Base-by-base conservation (phyloP, 2,113 vertebrate genomes). In the Platysternon megacephalum region DNA sequence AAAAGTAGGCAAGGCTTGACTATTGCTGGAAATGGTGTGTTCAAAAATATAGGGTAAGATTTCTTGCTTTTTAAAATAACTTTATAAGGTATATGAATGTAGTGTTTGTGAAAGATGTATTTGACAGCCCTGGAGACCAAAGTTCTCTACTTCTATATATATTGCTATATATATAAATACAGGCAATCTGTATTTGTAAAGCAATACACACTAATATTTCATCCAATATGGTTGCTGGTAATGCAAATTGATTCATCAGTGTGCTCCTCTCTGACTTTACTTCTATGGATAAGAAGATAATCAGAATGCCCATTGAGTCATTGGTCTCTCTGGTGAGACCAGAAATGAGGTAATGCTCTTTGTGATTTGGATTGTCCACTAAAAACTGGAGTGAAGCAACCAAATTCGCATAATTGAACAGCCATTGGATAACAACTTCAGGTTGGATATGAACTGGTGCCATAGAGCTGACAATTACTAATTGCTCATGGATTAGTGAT, bases 401-500 rank as follows among this genome's bases (percentile, higher is more conserved):
- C n/a, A 39, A 3, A 42, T 24, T 74, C 10, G 10, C 22, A 11
- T 74, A 2, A 21, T 3, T 21, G 68, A 39, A 24, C n/a, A 74
- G 68, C 68, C 39, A 12, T 42, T 10, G 10, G 68, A 24, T 39
- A 42, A 74, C 94, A 90, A 80, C 84, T 78, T 94, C 93, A 65
- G 0, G 0, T 56, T 82, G 90, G 29, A 94, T 92, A 94, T 91
- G 85, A 88, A 80, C 61, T 48, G 42, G 82, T 95, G 85, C 78
- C 88, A 90, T 72, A 78, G 14, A 78, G 56, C 93, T 92, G 94
- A 96, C 74, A 89, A 82, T 52, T 87, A 89, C 86, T 92, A 81
- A 92, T 91, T n/a, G 0, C 89, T 94, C 88, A 65, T 84, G 51
- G 79, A 61, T 56, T 92, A 84, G 58, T 85, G 88, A 85, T 85